Evolutionary conservation across 2,113 vertebrate genomes (phyloP), one percentile per base, ranked within the genome.

Genomic region (Marmota monax): DNA sequence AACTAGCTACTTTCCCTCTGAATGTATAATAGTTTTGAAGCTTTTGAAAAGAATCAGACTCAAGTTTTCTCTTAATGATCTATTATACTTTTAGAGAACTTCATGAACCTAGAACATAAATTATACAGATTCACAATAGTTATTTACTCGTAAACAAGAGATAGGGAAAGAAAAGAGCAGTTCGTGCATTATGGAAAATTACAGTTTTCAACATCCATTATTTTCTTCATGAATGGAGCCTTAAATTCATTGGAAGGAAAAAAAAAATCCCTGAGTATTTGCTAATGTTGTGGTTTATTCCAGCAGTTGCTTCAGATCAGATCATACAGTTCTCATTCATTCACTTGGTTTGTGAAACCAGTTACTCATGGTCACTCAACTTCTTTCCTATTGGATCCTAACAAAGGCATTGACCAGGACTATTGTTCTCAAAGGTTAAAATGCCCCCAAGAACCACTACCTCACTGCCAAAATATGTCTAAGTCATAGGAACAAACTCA

Each of bases 401-500:
- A 96, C 17, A 97, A 58, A 97, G 80, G 42, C 88, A 92, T 56
- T 98, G 61, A 93, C 61, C 56, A 95, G 39, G n/a, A 37, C 84
- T 95, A 80, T 89, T 97, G 96, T 97, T 96, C 84, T 93, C 56
- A 95, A 97, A 97, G 89, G 96, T 94, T 97, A 97, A 97, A 89
- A 84, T 88, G 87, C 37, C 79, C 76, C 65, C 45, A 77, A 77
- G 56, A 95, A 82, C 37, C 72, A 95, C 80, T 84, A 92, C 92
- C 70, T 96, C 84, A 96, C 61, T 92, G 32, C 69, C 16, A 84
- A 96, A 97, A 18, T 82, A 93, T 96, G 91, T 83, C 42, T 58
- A 90, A 37, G 79, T 93, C 93, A 96, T 16, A 94, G 67, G 65
- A 96, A 37, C 51, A 96, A 94, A 82, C 34, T 91, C 65, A 94